phyloP scores from a whole-genome alignment of 2,888 invertebrate species.

The Autographa gamma region DNA sequence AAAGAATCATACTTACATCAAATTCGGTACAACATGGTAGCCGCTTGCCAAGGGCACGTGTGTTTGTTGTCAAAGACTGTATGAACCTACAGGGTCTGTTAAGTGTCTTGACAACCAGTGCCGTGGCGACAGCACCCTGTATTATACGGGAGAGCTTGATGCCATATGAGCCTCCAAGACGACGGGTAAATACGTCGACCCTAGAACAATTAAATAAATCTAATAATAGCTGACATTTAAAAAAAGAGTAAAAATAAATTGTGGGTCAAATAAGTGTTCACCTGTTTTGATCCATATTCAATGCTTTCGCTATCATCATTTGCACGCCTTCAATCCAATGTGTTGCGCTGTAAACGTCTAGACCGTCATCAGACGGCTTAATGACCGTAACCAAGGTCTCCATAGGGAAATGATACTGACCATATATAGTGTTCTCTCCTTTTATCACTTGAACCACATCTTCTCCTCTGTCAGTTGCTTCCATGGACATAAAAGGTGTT shows the following conservation, averaged over 20 bases:
- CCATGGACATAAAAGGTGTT: conserved; percentile 40
- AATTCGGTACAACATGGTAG: conserved; percentile 81
- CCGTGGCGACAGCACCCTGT: conserved; percentile 89
- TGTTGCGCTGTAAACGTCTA: conserved; percentile 89
- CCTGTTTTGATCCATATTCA: conserved; percentile 89
- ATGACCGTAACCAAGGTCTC: conserved; percentile 91
- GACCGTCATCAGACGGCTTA: conserved; percentile 91
- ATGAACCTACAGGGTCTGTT: conserved; percentile 90
- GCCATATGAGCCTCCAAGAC: conserved; percentile 89
- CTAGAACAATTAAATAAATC: no score
- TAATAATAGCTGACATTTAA: no score
- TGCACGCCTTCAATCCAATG: conserved; percentile 90
- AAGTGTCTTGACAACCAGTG: conserved; percentile 89
- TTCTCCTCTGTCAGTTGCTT: conserved; percentile 69
- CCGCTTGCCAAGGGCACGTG: conserved; percentile 89
- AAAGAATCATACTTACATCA: conserved; percentile 77
- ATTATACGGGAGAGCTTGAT: conserved; percentile 90
- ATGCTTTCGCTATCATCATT: conserved; percentile 83
- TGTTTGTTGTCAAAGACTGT: conserved; percentile 90
- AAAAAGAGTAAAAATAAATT: no score
- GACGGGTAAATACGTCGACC: conserved; percentile 89
- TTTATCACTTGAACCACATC: conserved; percentile 78
- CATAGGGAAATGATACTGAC: conserved; percentile 93
- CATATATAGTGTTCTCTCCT: conserved; percentile 86
- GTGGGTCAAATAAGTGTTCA: conserved; percentile 53